These are phyloP conservation scores for Cosmopolites sordidus DNA, from an alignment of 2,888 invertebrate genomes.

Conservation along the genomic window DNA sequence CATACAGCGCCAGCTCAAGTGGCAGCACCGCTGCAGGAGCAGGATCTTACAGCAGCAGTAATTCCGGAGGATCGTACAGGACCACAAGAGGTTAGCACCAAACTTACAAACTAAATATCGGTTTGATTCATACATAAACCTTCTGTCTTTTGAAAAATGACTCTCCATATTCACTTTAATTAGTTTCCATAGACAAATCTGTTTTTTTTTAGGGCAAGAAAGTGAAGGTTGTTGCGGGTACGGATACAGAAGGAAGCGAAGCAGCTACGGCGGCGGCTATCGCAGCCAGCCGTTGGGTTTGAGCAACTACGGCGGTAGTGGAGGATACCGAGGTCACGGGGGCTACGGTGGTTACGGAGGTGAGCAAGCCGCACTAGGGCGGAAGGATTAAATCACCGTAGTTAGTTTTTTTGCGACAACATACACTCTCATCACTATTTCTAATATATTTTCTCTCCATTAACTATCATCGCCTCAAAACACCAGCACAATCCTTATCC, in stretches of 20 bases:
- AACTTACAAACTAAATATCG: background rate
- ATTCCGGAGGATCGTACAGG: slow-evolving; percentile 30
- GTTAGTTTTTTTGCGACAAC: too few relatives aligned
- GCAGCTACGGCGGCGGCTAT: slow-evolving; percentile 26
- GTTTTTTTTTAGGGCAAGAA: slow-evolving; percentile 12
- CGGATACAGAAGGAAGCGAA: slow-evolving; percentile 29
- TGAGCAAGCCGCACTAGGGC: too few relatives aligned
- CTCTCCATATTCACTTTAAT: too few relatives aligned
- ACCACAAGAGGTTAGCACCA: slow-evolving; percentile 28
- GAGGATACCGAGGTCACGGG: slow-evolving; percentile 2
- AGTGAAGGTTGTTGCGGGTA: slow-evolving; percentile 1
- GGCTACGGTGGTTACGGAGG: slow-evolving; percentile 2
- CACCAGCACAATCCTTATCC: too few relatives aligned
- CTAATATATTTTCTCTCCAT: too few relatives aligned
- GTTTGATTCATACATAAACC: background rate
- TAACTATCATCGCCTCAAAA: too few relatives aligned
- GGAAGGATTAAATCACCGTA: too few relatives aligned
- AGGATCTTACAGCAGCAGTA: slow-evolving; percentile 9
- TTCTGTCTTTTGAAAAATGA: too few relatives aligned
- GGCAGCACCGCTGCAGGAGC: slow-evolving; percentile 24
- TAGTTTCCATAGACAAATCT: slow-evolving; percentile 9
- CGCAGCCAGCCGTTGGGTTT: slow-evolving; percentile 24
- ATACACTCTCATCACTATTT: too few relatives aligned
- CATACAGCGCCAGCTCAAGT: slow-evolving; percentile 33
- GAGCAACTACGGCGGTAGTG: slow-evolving; percentile 11